Base-by-base conservation (phyloP, 2,888 invertebrate genomes). In the Platycheirus rosarum region DNA sequence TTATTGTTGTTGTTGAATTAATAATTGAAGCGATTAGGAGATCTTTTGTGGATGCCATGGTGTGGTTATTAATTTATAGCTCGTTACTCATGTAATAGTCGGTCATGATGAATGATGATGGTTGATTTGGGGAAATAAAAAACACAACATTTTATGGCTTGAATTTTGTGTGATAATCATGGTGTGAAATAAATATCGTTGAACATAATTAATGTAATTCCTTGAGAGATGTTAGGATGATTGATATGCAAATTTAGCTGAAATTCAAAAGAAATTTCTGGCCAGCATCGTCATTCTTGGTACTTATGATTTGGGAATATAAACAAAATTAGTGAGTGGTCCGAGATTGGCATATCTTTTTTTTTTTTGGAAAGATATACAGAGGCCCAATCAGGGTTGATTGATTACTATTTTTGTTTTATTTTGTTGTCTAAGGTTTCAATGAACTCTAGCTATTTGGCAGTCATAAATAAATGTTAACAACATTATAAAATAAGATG, bases 21-120 rank as follows among this genome's bases (percentile, higher is more conserved):
- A 66, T 66, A 49, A 74, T 66, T 66, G 49, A 55, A 66, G 37
- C 20, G 44, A 44, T 44, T 60, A 29, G 29, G 44, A 60, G 42
- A 60, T 60, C 29, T 60, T 44, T 60, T 60, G 60, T 60, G 23
- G 57, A 42, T 23, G 42, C 37, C 20, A 60, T 60, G 26, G 35
- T 60, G 44, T 16, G 14, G 44, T 37, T 44, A 60, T 60, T 42
- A 18, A 60, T 60, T 44, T 44, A 44, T 60, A 29, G 60, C 60
- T 44, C 16, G 60, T 60, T 60, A 60, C 42, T 40, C 13, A 2
- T 13, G 13, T 40, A 37, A 8, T 32, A 37, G n/a, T n/a, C 13
- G 13, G 37, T 18, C 42, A 23, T 18, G 23, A 6, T 60, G 42
- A 60, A 29, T 44, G 16, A 37, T 60, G 60, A 44, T 44, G 44